phyloP scores from a whole-genome alignment of 2,888 invertebrate species.

The Tanytarsus gracilentus region DNA sequence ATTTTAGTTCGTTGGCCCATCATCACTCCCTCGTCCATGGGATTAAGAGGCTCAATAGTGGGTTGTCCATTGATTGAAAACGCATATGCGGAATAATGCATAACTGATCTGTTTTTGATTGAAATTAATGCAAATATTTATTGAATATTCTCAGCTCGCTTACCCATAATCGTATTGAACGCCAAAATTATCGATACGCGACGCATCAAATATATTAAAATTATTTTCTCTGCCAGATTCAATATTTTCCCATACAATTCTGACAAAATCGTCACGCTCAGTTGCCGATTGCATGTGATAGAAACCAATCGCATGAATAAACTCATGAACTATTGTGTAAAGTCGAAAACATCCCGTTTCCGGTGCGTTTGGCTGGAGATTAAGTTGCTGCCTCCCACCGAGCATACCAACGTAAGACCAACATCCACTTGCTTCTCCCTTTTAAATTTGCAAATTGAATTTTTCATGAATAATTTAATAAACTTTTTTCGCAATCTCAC shows the following conservation, averaged over 20 bases:
- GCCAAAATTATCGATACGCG: slow-evolving; percentile 49
- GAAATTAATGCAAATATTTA: too few relatives aligned
- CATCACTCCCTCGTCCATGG: slow-evolving; percentile 30
- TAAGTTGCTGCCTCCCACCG: slow-evolving; percentile 40
- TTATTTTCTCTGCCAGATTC: slow-evolving; percentile 53
- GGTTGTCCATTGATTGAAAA: slow-evolving; percentile 41
- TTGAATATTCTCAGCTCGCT: not conserved
- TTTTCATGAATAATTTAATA: not conserved
- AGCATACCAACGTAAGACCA: slow-evolving; percentile 65
- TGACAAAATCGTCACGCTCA: slow-evolving; percentile 56
- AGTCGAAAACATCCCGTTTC: slow-evolving; percentile 39
- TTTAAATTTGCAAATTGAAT: not conserved
- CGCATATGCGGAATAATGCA: slow-evolving; percentile 44
- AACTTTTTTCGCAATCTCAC: not conserved
- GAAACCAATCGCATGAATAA: slow-evolving; percentile 69
- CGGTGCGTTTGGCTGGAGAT: slow-evolving; percentile 35
- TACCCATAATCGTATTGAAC: slow-evolving; percentile 56
- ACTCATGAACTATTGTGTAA: slow-evolving; percentile 61
- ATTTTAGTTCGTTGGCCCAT: slow-evolving; percentile 36
- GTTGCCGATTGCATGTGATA: slow-evolving; percentile 69
- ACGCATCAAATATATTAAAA: slow-evolving; percentile 53
- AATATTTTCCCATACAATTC: slow-evolving; percentile 39
- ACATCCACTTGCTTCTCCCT: slow-evolving; percentile 47
- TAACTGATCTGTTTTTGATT: slow-evolving; percentile 37
- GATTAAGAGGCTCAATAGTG: slow-evolving; percentile 39